A percentile compares a stretch with the other conserved stretches of the same genome.
These are phyloP conservation scores for Leptosomus discolor DNA, from an alignment of 2,113 vertebrate genomes.

Conservation along the genomic window DNA sequence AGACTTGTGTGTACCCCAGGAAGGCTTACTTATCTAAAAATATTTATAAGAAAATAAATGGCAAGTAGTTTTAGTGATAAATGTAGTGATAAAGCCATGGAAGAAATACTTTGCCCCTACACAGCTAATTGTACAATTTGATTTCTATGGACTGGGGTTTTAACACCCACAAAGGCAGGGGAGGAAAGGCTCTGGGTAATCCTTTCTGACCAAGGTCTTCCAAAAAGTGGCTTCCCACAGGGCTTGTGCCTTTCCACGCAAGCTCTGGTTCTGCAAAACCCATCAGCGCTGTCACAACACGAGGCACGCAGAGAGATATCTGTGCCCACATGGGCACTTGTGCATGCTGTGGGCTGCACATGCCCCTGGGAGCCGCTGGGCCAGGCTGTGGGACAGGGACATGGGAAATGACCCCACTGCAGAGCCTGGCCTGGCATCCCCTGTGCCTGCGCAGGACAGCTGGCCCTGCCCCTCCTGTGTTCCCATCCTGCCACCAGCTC, in stretches of 20 bases:
- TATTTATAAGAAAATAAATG: neutral
- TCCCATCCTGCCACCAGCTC: neutral
- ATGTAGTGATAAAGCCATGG: neutral
- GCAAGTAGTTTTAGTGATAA: neutral
- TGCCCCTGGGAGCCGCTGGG: accelerated
- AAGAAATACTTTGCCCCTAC: neutral
- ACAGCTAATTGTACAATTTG: neutral
- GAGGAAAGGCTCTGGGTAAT: neutral
- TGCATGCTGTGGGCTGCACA: neutral
- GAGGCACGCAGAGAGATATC: accelerated
- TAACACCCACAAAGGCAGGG: neutral
- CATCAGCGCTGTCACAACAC: accelerated
- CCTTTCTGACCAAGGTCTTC: neutral
- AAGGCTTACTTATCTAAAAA: neutral
- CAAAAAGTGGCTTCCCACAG: neutral
- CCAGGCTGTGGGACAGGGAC: neutral
- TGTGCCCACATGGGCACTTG: accelerated
- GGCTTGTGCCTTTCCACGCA: accelerated
- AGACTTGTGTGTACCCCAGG: neutral
- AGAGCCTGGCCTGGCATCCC: neutral
- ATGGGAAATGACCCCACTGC: neutral
- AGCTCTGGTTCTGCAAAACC: neutral
- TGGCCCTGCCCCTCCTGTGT: accelerated
- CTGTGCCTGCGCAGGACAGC: neutral
- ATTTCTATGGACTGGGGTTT: neutral